Evolutionary conservation across 2,797 vertebrate species (phyloP).

Genomic region (Mormyrus proboscirostris): DNA sequence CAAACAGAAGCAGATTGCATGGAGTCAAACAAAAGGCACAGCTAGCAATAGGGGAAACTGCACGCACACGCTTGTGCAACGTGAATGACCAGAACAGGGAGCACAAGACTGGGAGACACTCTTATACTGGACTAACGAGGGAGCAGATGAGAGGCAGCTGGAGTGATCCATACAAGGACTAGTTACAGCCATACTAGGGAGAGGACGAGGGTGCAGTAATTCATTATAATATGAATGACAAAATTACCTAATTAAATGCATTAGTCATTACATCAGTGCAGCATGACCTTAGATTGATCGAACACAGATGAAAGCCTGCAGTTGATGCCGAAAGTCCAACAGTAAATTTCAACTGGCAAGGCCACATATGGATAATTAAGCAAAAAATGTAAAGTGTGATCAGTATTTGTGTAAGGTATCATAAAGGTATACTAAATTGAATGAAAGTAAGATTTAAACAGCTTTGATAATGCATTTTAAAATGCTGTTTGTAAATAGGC

Average conservation of each 20-base stretch:
- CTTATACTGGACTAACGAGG: neutral
- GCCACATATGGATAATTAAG: constrained; percentile 58
- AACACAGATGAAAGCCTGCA: constrained; percentile 37
- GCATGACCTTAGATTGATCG: constrained; percentile 20
- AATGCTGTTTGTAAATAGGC: constrained; percentile 51
- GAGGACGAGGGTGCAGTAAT: neutral
- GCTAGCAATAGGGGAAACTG: neutral
- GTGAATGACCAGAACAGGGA: neutral
- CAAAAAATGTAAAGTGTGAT: constrained; percentile 54
- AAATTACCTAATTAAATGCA: neutral
- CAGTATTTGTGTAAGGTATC: constrained; percentile 49
- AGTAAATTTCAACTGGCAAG: constrained; percentile 36
- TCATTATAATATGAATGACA: neutral
- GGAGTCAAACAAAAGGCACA: neutral
- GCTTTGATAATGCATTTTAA: constrained; percentile 53
- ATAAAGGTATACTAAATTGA: constrained; percentile 55
- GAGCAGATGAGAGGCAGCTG: neutral
- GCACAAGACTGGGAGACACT: neutral
- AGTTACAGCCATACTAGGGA: neutral
- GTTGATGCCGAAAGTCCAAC: constrained; percentile 5
- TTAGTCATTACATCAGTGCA: neutral
- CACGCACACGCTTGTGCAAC: neutral
- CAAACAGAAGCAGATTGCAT: neutral
- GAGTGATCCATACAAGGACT: neutral
- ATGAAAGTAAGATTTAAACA: constrained; percentile 63